Percentiles rank a stretch among this genome's conserved stretches.
These are phyloP conservation scores for Zygothrica quintamaculata DNA, from an alignment of 2,888 invertebrate species.

Conservation along the genomic window DNA sequence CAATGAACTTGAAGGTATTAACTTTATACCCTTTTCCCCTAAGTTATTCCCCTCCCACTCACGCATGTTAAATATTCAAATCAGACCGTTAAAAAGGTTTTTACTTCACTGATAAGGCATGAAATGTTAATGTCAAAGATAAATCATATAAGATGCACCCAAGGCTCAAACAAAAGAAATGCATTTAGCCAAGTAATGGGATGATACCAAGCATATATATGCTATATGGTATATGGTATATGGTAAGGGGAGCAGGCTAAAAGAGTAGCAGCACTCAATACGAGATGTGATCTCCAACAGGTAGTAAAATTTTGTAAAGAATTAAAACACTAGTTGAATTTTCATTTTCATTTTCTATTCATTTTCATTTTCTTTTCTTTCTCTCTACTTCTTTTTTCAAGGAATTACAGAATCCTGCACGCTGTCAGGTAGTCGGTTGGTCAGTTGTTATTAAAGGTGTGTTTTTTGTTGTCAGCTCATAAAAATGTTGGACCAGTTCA, in stretches of 20 bases:
- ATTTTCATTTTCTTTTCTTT: slow-evolving; percentile 14
- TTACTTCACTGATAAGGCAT: slow-evolving; percentile 57
- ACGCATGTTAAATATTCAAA: slow-evolving; percentile 60
- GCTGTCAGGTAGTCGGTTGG: slow-evolving; percentile 58
- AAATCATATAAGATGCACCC: slow-evolving; percentile 56
- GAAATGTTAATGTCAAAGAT: slow-evolving; percentile 68
- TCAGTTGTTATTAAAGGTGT: slow-evolving; percentile 29
- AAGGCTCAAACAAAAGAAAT: slow-evolving; percentile 33
- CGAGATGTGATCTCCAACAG: slow-evolving; percentile 34
- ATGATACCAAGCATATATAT: neutral
- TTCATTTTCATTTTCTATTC: slow-evolving; percentile 16
- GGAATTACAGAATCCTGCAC: slow-evolving; percentile 63
- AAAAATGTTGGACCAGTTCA: slow-evolving; percentile 42
- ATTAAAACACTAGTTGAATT: slow-evolving; percentile 4
- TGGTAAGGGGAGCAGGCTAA: slow-evolving; percentile 5
- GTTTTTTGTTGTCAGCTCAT: slow-evolving; percentile 45
- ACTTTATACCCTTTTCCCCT: neutral
- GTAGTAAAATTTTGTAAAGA: slow-evolving; percentile 22
- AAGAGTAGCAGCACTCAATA: neutral
- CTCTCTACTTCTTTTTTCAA: too few relatives aligned
- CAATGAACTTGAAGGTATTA: slow-evolving; percentile 55
- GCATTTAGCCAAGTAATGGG: slow-evolving; percentile 36
- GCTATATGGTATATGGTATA: neutral
- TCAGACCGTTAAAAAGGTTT: slow-evolving; percentile 41
- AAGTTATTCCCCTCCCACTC: neutral